phyloP scores from a whole-genome alignment of 2,888 invertebrate species.

The Drosophila neotestacea region DNA sequence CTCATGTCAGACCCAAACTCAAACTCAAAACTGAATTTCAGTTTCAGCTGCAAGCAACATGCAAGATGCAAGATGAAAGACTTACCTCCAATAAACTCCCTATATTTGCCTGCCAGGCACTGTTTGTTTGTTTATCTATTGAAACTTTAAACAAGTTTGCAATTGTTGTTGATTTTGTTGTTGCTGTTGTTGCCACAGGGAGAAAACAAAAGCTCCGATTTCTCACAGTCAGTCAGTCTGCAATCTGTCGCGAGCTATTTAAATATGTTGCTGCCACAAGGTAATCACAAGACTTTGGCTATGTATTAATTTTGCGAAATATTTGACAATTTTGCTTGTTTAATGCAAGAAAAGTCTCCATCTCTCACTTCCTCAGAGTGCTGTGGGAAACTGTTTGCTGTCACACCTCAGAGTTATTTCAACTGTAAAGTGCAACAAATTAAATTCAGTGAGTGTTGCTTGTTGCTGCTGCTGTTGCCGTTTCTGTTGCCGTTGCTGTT shows the following conservation, averaged over 20 bases:
- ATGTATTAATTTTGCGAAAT: constrained; percentile 26
- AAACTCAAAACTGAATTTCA: constrained; percentile 9
- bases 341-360: background rate
- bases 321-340: constrained; percentile 5
- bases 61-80: constrained; percentile 24
- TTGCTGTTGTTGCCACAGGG: constrained; percentile 23
- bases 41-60: constrained; percentile 13
- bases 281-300: constrained; percentile 26
- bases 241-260: constrained; percentile 48
- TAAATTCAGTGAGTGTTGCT: constrained; percentile 66
- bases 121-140: constrained; percentile 74
- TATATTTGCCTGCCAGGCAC: constrained; percentile 52
- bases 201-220: constrained; percentile 38
- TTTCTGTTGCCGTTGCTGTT: constrained; percentile 40
- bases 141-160: constrained; percentile 76
- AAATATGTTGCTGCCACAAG: constrained; percentile 30
- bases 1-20: constrained; percentile 62
- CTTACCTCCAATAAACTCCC: constrained; percentile 20
- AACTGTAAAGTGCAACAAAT: constrained; percentile 75
- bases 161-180: constrained; percentile 31
- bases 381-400: constrained; percentile 34
- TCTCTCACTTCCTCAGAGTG: constrained; percentile 7
- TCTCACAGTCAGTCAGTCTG: constrained; percentile 2
- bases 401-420: constrained; percentile 69
- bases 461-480: constrained; percentile 40